phyloP scores from a whole-genome alignment of 2,797 vertebrate genomes.

The Girardinus metallicus region DNA sequence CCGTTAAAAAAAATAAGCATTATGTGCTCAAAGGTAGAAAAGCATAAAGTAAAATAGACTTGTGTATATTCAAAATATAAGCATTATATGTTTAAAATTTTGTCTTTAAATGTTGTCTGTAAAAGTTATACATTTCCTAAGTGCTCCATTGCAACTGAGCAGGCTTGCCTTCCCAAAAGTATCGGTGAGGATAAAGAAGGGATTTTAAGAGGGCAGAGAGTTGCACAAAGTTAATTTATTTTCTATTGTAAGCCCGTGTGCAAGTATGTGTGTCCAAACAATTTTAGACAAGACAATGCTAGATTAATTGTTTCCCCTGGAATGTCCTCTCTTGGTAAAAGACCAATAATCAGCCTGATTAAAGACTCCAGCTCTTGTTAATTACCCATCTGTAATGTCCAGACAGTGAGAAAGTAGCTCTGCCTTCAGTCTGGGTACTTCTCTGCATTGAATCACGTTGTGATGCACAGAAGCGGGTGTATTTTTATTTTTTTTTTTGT shows the following conservation, averaged over 20 bases:
- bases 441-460: conserved; percentile 37
- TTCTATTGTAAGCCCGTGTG: conserved; percentile 8
- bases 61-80: no score
- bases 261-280: conserved; percentile 30
- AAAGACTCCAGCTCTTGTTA: conserved; percentile 61
- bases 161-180: conserved; percentile 9
- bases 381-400: conserved; percentile 54
- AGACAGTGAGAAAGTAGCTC: conserved; percentile 54
- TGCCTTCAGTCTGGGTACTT: conserved; percentile 41
- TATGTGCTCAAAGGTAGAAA: no score
- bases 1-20: neutral
- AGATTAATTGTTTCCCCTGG: conserved; percentile 64
- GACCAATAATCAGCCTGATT: conserved; percentile 69
- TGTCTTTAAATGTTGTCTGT: neutral
- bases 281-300: conserved; percentile 41
- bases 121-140: neutral
- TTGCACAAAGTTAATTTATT: conserved; percentile 26
- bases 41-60: no score
- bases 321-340: conserved; percentile 58
- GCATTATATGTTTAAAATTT: neutral
- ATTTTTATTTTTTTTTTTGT: neutral
- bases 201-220: conserved; percentile 21
- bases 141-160: conserved; percentile 1
- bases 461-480: conserved; percentile 16
- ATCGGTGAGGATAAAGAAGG: conserved; percentile 40